Evolutionary conservation across 2,797 vertebrate genomes (phyloP), one percentile per base, ranked within the genome.

Genomic region (Lithobates sylvaticus): DNA sequence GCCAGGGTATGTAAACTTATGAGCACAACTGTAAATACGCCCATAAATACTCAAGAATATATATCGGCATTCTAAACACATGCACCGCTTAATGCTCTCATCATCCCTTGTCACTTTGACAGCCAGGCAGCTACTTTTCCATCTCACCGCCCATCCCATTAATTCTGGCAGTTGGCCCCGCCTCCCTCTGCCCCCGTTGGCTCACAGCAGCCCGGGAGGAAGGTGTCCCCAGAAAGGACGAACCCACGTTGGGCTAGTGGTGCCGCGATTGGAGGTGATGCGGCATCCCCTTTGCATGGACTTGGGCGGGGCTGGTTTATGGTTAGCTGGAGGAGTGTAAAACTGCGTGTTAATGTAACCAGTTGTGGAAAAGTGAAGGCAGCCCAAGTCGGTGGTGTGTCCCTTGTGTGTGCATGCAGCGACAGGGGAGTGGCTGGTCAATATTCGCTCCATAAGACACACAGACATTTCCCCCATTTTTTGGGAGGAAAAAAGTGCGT

Each of bases 321-420:
- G 95, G 96, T 96, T 95, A 95, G 96, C 93, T 94, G 88, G 90
- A 88, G 92, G 93, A 96, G 96, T 96, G 97, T 97, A 96, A 97
- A 97, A 98, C 97, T 97, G 97, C 97, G 96, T 97, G 96, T 97
- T 96, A 97, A 98, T 97, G 96, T 96, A 96, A 95, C 94, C 94
- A 95, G 96, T 93, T 96, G 94, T 93, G 92, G 92, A 93, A 87
- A 91, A 81, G 89, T 15, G 90, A 80, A 87, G 91, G 87, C 85
- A 64, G 90, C 88, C 71, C 88, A 89, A 86, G 85, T 88, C 88
- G 81, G 61, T 27, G 34, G 34, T 10, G 89, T 80, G 87, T 88
- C 87, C 91, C 81, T 89, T 86, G 34, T 36, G 29, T 29, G 29
- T 2, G 2, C 29, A 29, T 29, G 29, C 29, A 29, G 29, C 29